Conservation (phyloP, 2,113 vertebrate genomes). For the Petromus typicus region DNA sequence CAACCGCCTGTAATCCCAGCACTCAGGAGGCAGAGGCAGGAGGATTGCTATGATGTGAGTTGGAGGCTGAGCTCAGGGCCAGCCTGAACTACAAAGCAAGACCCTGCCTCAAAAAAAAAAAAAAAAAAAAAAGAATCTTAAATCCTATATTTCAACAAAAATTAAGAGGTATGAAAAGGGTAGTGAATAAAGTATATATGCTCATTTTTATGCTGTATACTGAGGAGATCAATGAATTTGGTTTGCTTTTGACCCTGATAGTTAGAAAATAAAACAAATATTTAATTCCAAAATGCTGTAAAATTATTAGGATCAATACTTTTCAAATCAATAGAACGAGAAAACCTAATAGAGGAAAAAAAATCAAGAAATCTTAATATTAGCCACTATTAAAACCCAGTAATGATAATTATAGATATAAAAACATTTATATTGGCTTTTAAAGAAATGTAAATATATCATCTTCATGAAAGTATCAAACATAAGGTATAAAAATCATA, state of each 20-base stretch:
- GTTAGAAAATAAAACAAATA: background rate
- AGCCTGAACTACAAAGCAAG: too few relatives aligned
- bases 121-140: too few relatives aligned
- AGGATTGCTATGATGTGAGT: too few relatives aligned
- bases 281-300: background rate
- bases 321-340: background rate
- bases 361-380: constrained; percentile 17
- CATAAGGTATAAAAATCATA: background rate
- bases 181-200: background rate
- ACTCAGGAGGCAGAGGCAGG: too few relatives aligned
- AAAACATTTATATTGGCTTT: background rate
- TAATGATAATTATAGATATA: background rate
- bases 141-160: constrained; percentile 29
- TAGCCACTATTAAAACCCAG: background rate
- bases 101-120: too few relatives aligned
- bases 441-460: background rate
- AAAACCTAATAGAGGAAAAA: background rate
- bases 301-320: background rate
- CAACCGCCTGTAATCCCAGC: too few relatives aligned
- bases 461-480: constrained; percentile 24
- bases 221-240: background rate
- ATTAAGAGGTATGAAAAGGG: background rate
- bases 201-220: constrained; percentile 22
- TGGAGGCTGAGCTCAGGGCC: too few relatives aligned
- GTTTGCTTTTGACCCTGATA: background rate